phyloP scores from a whole-genome alignment of 2,113 vertebrate species.

The Atractosteus spatula region DNA sequence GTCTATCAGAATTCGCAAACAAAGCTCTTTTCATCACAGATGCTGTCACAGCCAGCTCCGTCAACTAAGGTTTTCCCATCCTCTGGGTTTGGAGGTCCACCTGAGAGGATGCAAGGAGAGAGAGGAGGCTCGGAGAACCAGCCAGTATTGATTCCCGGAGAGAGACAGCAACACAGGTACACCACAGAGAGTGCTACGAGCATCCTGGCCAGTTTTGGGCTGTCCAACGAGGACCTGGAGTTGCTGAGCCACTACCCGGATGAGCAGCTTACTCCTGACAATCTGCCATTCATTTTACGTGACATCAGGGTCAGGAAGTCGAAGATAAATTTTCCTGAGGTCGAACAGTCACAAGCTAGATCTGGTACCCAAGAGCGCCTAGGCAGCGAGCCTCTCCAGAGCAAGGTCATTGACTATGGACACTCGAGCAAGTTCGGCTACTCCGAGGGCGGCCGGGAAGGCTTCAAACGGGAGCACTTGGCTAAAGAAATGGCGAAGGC shows the following conservation, averaged over 20 bases:
- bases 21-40: constrained; percentile 28
- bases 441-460: constrained; percentile 59
- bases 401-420: constrained; percentile 91
- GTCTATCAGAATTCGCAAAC: constrained; percentile 25
- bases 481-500: constrained; percentile 41
- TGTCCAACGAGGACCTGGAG: constrained; percentile 89
- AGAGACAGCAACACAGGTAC: constrained; percentile 61
- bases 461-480: constrained; percentile 49
- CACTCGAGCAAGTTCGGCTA: constrained; percentile 83
- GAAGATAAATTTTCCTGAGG: constrained; percentile 46
- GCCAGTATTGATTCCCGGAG: background rate
- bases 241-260: constrained; percentile 86
- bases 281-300: constrained; percentile 84
- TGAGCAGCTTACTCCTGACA: constrained; percentile 85
- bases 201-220: constrained; percentile 84
- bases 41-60: constrained; percentile 34
- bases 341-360: constrained; percentile 34
- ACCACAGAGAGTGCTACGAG: constrained; percentile 84
- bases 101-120: constrained; percentile 3
- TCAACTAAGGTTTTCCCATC: constrained; percentile 32
- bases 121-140: constrained; percentile 32
- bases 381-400: constrained; percentile 54
- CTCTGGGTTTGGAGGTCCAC: constrained; percentile 34
- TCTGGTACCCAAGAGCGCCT: constrained; percentile 49
- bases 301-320: constrained; percentile 84